Evolutionary conservation across 1,140 invertebrate species (phyloP).

Genomic region (Bathynomus jamesi): DNA sequence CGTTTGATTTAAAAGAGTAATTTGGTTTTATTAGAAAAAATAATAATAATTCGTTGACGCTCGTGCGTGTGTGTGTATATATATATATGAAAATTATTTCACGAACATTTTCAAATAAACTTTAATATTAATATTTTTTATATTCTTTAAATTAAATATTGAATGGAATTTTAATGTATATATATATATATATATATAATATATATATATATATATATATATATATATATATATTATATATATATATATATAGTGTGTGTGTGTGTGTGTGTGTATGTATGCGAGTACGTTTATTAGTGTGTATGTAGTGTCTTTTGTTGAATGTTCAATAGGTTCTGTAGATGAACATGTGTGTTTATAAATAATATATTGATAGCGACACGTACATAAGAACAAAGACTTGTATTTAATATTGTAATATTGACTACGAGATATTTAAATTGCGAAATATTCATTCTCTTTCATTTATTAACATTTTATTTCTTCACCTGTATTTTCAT

Average conservation of each 20-base stretch:
- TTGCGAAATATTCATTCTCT: not conserved
- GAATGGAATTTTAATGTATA: not conserved
- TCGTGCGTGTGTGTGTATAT: too few relatives aligned
- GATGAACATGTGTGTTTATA: not conserved
- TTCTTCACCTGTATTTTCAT: not conserved
- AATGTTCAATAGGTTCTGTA: too few relatives aligned
- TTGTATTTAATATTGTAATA: not conserved
- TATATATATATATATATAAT: not conserved
- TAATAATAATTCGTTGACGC: not conserved
- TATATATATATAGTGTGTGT: not conserved
- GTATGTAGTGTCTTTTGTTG: too few relatives aligned
- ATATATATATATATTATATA: slow-evolving; percentile 3
- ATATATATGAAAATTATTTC: too few relatives aligned
- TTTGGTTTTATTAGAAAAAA: not conserved
- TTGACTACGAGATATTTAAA: not conserved
- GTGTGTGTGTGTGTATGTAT: not conserved
- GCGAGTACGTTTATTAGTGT: not conserved
- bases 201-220: slow-evolving; percentile 3
- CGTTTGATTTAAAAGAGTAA: too few relatives aligned
- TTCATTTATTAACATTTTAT: not conserved
- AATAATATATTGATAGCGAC: not conserved
- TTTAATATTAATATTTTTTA: not conserved
- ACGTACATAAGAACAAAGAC: not conserved
- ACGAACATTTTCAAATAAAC: too few relatives aligned
- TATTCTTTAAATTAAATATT: not conserved